Conservation (phyloP, 2,888 invertebrate species). For the Alloplasta piceator region DNA sequence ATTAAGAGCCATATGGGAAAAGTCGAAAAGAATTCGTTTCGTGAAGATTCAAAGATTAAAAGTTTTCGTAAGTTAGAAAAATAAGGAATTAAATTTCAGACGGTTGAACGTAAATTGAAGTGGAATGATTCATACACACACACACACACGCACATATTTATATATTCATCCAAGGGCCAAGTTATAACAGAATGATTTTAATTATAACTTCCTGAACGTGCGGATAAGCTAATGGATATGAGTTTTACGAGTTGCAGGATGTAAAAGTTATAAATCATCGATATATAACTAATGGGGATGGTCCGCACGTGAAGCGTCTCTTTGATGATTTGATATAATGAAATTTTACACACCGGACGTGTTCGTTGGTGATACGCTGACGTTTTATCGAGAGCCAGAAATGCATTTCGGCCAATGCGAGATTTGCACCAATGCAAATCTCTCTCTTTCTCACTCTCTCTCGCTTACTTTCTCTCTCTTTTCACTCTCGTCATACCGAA, state of each 20-base stretch:
- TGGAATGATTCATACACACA: too few relatives aligned
- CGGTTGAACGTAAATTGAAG: too few relatives aligned
- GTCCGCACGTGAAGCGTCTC: slow-evolving; percentile 8
- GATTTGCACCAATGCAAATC: slow-evolving; percentile 44
- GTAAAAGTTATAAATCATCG: slow-evolving; percentile 51
- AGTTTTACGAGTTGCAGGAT: slow-evolving; percentile 19
- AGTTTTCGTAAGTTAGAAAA: too few relatives aligned
- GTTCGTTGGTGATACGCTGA: slow-evolving; percentile 43
- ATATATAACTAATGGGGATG: slow-evolving; percentile 37
- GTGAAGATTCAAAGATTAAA: too few relatives aligned
- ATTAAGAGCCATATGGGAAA: too few relatives aligned
- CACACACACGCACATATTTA: neutral
- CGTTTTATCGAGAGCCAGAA: slow-evolving; percentile 58
- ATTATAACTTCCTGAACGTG: slow-evolving; percentile 46
- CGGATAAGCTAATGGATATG: slow-evolving; percentile 60
- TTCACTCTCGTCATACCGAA: slow-evolving; percentile 36
- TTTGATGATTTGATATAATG: slow-evolving; percentile 52
- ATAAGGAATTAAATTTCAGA: too few relatives aligned
- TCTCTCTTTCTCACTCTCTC: slow-evolving; percentile 11
- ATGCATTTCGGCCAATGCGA: slow-evolving; percentile 59
- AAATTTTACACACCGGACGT: slow-evolving; percentile 37
- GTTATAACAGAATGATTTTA: slow-evolving; percentile 32
- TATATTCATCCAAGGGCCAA: slow-evolving; percentile 11
- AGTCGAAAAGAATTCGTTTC: too few relatives aligned
- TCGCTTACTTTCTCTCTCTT: slow-evolving; percentile 9